Evolutionary conservation across 2,797 vertebrate species (phyloP).

Genomic region (Scolopax rusticola): DNA sequence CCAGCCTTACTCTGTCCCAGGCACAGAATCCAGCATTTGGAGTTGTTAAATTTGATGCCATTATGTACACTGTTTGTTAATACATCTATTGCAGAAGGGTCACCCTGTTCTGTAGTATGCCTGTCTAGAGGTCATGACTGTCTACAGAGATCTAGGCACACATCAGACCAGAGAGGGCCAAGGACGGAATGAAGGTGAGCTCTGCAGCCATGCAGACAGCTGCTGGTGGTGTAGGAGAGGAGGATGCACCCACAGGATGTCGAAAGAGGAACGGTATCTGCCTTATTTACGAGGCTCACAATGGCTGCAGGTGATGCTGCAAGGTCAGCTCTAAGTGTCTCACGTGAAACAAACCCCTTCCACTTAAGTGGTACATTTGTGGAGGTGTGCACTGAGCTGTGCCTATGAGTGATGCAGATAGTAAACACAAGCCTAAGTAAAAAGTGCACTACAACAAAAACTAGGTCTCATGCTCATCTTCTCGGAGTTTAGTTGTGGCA

Average conservation of each 20-base stretch:
- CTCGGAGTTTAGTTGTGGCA: not conserved
- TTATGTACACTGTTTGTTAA: not conserved
- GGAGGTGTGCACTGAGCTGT: not conserved
- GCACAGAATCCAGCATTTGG: not conserved
- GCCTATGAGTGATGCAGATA: not conserved
- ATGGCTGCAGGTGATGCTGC: not conserved
- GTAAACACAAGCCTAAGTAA: not conserved
- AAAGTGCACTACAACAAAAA: not conserved
- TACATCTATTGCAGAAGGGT: not conserved
- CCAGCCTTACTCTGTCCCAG: rapidly evolving
- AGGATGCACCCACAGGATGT: not conserved
- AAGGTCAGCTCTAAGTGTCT: not conserved
- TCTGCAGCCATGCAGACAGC: not conserved
- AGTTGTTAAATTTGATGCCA: not conserved
- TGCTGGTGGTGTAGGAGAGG: not conserved
- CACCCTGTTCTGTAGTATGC: not conserved
- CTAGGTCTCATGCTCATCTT: not conserved
- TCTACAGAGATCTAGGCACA: not conserved
- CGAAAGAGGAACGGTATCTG: not conserved
- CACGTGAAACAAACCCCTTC: not conserved
- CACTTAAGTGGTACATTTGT: not conserved
- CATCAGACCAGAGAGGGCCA: not conserved
- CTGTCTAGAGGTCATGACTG: not conserved
- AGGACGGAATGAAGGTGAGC: not conserved
- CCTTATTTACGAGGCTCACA: not conserved